A percentile compares a stretch with the other conserved stretches of the same genome.
These are phyloP conservation scores for Acrobasis consociella DNA, from an alignment of 2,888 invertebrate species.

Conservation along the genomic window DNA sequence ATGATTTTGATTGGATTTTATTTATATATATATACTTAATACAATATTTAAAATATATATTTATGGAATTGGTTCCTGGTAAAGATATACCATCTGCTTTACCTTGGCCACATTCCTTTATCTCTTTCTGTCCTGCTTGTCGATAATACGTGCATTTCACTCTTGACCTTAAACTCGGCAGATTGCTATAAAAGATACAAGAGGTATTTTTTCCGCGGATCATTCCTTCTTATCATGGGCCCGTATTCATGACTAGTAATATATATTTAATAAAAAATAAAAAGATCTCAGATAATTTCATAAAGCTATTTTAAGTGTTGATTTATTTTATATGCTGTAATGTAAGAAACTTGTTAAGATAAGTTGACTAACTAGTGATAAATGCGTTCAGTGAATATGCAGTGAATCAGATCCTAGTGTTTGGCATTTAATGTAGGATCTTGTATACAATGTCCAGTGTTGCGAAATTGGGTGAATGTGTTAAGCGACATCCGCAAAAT, in stretches of 20 bases:
- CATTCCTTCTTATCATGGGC: neutral
- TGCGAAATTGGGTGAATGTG: slow-evolving; percentile 42
- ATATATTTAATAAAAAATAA: too few relatives aligned
- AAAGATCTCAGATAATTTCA: too few relatives aligned
- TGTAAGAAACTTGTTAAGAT: too few relatives aligned
- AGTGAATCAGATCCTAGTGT: slow-evolving; percentile 24
- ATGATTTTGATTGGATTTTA: too few relatives aligned
- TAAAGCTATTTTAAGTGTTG: too few relatives aligned
- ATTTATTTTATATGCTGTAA: too few relatives aligned
- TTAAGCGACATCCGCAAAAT: slow-evolving; percentile 31
- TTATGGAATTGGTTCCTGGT: slow-evolving; percentile 29
- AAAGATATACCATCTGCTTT: slow-evolving; percentile 37
- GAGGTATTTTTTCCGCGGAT: slow-evolving; percentile 32
- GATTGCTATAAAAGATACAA: slow-evolving; percentile 43
- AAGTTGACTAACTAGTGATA: neutral
- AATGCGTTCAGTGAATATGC: neutral
- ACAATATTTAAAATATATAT: too few relatives aligned
- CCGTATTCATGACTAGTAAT: too few relatives aligned
- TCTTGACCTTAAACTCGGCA: slow-evolving; percentile 73
- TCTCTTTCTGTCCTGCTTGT: slow-evolving; percentile 50
- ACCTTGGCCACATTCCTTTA: slow-evolving; percentile 48
- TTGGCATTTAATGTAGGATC: slow-evolving; percentile 29
- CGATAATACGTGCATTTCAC: slow-evolving; percentile 40
- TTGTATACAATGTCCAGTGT: slow-evolving; percentile 32
- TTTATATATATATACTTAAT: too few relatives aligned